These are phyloP conservation scores for Phainopepla nitens DNA, from an alignment of 2,113 vertebrate genomes.

Conservation along the genomic window DNA sequence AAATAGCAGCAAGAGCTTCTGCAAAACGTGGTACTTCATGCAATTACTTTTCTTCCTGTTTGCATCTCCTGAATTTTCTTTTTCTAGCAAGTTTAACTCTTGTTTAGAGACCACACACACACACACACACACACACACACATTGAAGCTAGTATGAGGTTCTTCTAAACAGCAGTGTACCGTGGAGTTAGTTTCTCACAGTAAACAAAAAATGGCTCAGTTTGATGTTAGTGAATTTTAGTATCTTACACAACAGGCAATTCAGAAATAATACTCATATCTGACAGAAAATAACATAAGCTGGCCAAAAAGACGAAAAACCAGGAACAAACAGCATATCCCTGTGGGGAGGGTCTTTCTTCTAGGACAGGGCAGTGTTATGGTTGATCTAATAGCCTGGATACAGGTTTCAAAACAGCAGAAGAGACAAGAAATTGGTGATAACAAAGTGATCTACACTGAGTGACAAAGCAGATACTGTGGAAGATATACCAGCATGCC, in stretches of 20 bases:
- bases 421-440: neutral
- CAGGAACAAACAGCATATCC: neutral
- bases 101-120: neutral
- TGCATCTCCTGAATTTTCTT: constrained; percentile 12
- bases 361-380: neutral
- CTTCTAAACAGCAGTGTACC: neutral
- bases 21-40: neutral
- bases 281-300: neutral
- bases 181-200: neutral
- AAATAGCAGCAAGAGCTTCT: constrained; percentile 46
- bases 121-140: neutral
- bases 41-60: neutral
- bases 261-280: neutral
- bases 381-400: neutral
- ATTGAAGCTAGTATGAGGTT: neutral
- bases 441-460: neutral
- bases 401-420: neutral
- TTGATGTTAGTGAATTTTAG: neutral
- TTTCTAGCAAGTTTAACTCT: neutral
- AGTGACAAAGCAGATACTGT: neutral
- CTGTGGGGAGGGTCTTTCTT: neutral
- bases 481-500: fast-evolving
- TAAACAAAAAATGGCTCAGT: neutral
- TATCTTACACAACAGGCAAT: neutral
- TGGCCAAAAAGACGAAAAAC: neutral